These are phyloP conservation scores for Melanotaenia parkinsoni DNA, from an alignment of 2,797 vertebrate species.

Conservation along the genomic window DNA sequence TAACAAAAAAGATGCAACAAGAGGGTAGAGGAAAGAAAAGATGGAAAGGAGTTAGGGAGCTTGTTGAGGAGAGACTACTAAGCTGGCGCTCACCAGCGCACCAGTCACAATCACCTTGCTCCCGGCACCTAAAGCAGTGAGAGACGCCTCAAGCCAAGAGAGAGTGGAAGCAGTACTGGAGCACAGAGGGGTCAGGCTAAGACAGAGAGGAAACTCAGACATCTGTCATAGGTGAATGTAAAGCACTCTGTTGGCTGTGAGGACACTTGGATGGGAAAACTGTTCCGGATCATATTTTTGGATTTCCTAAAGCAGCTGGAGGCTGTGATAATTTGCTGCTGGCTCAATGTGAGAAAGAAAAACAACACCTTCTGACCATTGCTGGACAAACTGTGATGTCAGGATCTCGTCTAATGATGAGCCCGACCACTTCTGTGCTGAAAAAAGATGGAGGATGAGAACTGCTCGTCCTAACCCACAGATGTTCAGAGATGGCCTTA, in stretches of 20 bases:
- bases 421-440: conserved; percentile 67
- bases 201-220: conserved; percentile 60
- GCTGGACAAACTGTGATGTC: conserved; percentile 63
- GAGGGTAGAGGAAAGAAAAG: conserved; percentile 42
- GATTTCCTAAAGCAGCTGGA: conserved; percentile 48
- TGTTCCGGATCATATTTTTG: conserved; percentile 45
- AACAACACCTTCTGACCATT: conserved; percentile 57
- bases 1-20: conserved; percentile 43
- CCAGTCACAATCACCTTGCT: conserved; percentile 60
- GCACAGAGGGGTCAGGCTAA: conserved; percentile 41
- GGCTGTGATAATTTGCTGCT: conserved; percentile 70
- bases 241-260: conserved; percentile 59
- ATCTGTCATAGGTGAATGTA: conserved; percentile 55
- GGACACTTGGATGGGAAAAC: conserved; percentile 40
- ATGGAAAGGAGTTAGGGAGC: conserved; percentile 53
- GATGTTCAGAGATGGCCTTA: conserved; percentile 81
- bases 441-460: conserved; percentile 46
- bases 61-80: conserved; percentile 68
- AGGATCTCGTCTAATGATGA: conserved; percentile 57
- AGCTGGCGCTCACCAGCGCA: conserved; percentile 47
- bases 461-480: conserved; percentile 52
- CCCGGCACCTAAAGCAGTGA: conserved; percentile 57
- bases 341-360: conserved; percentile 47
- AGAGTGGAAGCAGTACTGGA: conserved; percentile 44
- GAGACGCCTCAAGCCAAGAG: conserved; percentile 39